Base-by-base conservation (phyloP, 2,888 invertebrate genomes). In the Drosophila rellima region DNA sequence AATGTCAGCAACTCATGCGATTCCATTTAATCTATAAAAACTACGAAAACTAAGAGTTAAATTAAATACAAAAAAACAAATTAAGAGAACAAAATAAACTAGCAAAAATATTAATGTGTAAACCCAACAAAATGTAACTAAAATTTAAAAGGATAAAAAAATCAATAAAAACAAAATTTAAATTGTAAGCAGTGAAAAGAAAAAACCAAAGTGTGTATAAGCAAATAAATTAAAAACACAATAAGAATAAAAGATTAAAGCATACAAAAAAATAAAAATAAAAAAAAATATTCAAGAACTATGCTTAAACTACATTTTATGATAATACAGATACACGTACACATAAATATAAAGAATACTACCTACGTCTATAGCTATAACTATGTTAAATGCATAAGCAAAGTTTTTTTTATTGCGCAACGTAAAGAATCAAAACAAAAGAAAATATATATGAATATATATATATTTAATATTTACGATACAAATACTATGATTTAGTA, bases 121-220 rank as follows among this genome's bases (percentile, higher is more conserved):
- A 65, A 45, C 55, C 47, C 39, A 62, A 48, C 47, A 56, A 59
- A 51, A 40, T 17, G n/a, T 20, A 47, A 35, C 18, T 40, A 40
- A 55, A 50, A 20, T 45, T 40, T n/a, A 29, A 50, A 33, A 29
- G 31, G 13, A 42, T 52, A 39, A 29, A 54, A 54, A 31, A 40
- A 47, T 15, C 18, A 72, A 50, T 31, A 18, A 31, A 48, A 40
- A 18, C 15, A 39, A 31, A 33, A 31, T 8, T 47, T 56, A 45
- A 68, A 54, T 57, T 61, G 60, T 54, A 64, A 66, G 62, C 69
- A 76, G 82, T 75, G 78, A 75, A 69, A 69, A 59, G 80, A 85
- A 78, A 44, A 84, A 82, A 88, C 82, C 82, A 82, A 82, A 82
- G 88, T 88, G 88, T 88, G 88, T 68, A 79, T 77, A 88, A 85